Conservation (phyloP, 2,888 invertebrate genomes). For the Conus canariensis region DNA sequence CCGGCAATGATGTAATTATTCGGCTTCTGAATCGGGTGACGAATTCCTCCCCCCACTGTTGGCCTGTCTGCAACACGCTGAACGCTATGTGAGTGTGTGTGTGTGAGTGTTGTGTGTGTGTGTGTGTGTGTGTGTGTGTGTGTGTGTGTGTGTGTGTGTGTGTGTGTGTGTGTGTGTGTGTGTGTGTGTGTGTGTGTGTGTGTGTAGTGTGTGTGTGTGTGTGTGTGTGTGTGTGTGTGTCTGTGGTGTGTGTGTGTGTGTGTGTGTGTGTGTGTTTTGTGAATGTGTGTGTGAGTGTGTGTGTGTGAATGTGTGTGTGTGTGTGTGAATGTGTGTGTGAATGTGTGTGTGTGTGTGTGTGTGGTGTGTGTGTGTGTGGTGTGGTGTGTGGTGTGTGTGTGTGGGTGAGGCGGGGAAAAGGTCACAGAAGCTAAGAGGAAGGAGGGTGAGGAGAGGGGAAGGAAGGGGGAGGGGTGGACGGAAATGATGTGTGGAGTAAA, state of each 20-base stretch:
- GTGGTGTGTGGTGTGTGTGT: no score
- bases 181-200: slow-evolving; percentile 1
- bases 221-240: background rate
- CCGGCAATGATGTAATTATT: no score
- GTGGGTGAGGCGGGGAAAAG: no score
- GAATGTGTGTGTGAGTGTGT: background rate
- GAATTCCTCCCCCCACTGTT: no score
- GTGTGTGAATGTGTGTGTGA: background rate
- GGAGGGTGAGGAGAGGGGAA: no score
- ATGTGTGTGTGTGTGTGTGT: no score
- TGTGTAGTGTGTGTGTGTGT: background rate
- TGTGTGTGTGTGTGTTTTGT: background rate
- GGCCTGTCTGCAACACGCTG: no score
- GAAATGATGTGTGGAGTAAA: no score
- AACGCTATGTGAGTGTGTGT: background rate
- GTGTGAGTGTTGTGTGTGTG: slow-evolving; percentile 18
- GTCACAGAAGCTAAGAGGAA: no score
- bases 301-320: background rate
- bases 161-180: slow-evolving; percentile 16
- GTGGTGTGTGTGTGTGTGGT: no score
- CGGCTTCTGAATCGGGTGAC: no score
- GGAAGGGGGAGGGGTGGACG: no score
- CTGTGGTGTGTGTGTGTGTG: slow-evolving; percentile 18
- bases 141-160: slow-evolving; percentile 23
- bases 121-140: slow-evolving; percentile 25